phyloP scores from a whole-genome alignment of 2,113 vertebrate genomes.

The Andinoacara biseriatus region DNA sequence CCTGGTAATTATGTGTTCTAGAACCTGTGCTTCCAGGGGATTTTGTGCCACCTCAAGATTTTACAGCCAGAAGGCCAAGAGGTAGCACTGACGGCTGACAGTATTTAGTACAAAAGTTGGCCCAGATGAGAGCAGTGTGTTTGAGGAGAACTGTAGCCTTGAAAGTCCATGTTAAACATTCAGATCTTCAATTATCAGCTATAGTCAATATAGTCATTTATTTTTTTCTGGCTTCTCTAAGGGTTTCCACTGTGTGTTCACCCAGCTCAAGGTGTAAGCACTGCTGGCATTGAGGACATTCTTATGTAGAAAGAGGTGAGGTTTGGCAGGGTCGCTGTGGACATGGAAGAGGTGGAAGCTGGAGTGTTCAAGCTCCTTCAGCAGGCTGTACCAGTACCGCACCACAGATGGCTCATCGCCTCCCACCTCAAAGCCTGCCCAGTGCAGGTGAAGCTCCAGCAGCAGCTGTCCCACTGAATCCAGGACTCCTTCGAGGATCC shows the following conservation, averaged over 20 bases:
- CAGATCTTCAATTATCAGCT: not conserved
- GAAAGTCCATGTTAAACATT: not conserved
- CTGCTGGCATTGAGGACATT: conserved; percentile 91
- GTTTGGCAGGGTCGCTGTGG: conserved; percentile 85
- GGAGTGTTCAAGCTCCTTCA: conserved; percentile 88
- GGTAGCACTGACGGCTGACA: too few species aligned
- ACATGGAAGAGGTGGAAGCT: conserved; percentile 90
- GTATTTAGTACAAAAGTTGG: conserved; percentile 14
- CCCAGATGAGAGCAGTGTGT: not conserved
- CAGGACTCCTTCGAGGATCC: conserved; percentile 90
- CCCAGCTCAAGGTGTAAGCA: conserved; percentile 90
- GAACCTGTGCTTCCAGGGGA: too few species aligned
- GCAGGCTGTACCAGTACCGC: conserved; percentile 95
- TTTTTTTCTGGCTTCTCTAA: not conserved
- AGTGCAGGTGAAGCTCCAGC: conserved; percentile 92
- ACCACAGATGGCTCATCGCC: conserved; percentile 90
- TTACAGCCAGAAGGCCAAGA: too few species aligned
- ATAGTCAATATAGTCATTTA: not conserved
- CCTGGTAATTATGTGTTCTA: too few species aligned
- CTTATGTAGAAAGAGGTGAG: conserved; percentile 89
- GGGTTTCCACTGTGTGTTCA: conserved; percentile 88
- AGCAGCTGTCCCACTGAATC: conserved; percentile 91
- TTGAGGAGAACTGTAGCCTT: not conserved
- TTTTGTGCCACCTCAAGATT: too few species aligned
- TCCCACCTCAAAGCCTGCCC: conserved; percentile 94